Conservation (phyloP, 2,888 invertebrate genomes). For the Harpagoxenus sublaevis region DNA sequence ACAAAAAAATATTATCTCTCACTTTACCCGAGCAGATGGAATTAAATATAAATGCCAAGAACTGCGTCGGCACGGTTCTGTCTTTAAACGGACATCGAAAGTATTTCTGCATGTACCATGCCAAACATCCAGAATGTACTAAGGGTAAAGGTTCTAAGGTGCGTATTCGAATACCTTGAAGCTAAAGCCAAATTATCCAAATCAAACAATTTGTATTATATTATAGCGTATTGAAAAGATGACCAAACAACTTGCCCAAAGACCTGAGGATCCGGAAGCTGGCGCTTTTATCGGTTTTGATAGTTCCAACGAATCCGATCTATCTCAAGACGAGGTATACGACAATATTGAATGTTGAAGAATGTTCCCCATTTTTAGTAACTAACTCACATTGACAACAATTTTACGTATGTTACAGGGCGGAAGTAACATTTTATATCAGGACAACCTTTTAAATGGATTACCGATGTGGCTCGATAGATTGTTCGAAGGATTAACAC, state of each 20-base stretch:
- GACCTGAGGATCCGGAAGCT: constrained; percentile 90
- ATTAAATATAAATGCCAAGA: constrained; percentile 96
- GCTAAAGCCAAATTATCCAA: neutral
- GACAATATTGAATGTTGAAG: neutral
- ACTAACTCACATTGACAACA: neutral
- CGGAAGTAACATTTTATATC: constrained; percentile 87
- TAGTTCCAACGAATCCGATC: constrained; percentile 88
- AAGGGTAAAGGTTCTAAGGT: constrained; percentile 90
- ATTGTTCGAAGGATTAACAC: constrained; percentile 97
- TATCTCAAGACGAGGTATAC: constrained; percentile 84
- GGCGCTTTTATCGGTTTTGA: constrained; percentile 96
- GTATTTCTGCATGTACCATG: constrained; percentile 99
- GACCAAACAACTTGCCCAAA: constrained; percentile 86
- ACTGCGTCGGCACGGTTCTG: constrained; percentile 98
- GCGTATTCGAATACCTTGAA: constrained; percentile 60
- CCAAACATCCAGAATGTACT: constrained; percentile 94
- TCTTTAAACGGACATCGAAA: constrained; percentile 98
- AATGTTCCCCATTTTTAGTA: neutral
- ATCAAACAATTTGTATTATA: constrained; percentile 11
- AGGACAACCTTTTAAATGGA: constrained; percentile 95
- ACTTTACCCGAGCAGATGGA: constrained; percentile 94
- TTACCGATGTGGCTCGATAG: constrained; percentile 98
- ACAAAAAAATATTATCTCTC: constrained; percentile 94
- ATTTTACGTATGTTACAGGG: constrained; percentile 79
- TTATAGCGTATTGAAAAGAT: constrained; percentile 91